Base-by-base conservation (phyloP, 2,888 invertebrate genomes). In the Cerastoderma edule region DNA sequence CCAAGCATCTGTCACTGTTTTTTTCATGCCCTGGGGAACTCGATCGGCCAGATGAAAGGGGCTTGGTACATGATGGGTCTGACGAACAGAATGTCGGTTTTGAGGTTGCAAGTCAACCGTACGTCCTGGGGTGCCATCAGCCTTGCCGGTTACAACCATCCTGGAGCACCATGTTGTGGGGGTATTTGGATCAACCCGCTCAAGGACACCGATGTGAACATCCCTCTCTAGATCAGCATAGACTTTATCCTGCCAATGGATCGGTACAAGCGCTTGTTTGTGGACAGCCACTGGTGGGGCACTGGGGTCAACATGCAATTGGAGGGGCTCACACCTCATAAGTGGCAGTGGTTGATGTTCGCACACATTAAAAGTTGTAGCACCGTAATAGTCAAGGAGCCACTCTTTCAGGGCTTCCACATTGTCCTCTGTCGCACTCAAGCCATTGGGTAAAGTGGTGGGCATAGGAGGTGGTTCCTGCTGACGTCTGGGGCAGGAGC, bases 51-150 rank as follows among this genome's bases (percentile, higher is more conserved):
- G 67, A 67, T 80, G 79, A 53, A 76, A 80, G 0, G 72, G 69
- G 33, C 56, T 68, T 46, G 60, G 66, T 72, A 84, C 67, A 77
- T 84, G 81, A 83, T 85, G 78, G 65, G 78, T 63, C 44, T 83
- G 69, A 27, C 70, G 72, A 46, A 77, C 76, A 28, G 67, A 70
- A 22, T 67, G 48, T 33, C 57, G 50, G 39, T 67, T 80, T 44
- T 50, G 67, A 46, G 80, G 67, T 54, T 73, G 70, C 19, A 72
- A 27, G 63, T 73, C 72, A 50, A 69, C 64, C 19, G 72, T 75
- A 1, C 68, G 28, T 30, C 75, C 66, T 54, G 75, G 65, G 2
- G 56, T 67, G 16, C 70, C 73, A 67, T 60, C 68, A 56, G 57
- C 71, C 22, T 72, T 76, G 33, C 63, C 32, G 16, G 69, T 71